A percentile compares a stretch with the other conserved stretches of the same genome.
These are phyloP conservation scores for Habropoda laboriosa DNA, from an alignment of 1,140 invertebrate species.

Conservation along the genomic window DNA sequence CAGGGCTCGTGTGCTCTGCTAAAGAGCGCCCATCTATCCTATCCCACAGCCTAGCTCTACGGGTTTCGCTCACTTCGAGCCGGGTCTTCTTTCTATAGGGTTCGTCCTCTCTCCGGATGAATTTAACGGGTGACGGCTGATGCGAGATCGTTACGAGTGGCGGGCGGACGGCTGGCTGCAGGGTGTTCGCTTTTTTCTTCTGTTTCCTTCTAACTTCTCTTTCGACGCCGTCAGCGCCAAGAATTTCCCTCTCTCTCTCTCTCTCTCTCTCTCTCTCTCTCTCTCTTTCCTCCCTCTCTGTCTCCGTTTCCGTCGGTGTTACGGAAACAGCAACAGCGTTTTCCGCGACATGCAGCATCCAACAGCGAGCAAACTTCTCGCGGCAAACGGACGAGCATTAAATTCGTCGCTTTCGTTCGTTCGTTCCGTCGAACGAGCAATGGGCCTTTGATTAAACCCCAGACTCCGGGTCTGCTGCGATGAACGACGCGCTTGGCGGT, in stretches of 20 bases:
- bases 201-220: conserved; percentile 56
- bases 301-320: conserved; percentile 6
- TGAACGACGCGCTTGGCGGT: conserved; percentile 31
- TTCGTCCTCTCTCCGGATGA: conserved; percentile 71
- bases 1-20: conserved; percentile 26
- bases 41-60: conserved; percentile 48
- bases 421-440: conserved; percentile 75
- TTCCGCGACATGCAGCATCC: conserved; percentile 26
- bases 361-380: neutral
- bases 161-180: conserved; percentile 58
- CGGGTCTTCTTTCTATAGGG: conserved; percentile 69
- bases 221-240: conserved; percentile 36
- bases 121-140: conserved; percentile 75
- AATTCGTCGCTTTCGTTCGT: conserved; percentile 68
- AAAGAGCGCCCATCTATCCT: conserved; percentile 57
- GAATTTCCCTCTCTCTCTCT: neutral
- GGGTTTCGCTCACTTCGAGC: conserved; percentile 58
- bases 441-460: conserved; percentile 79
- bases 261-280: neutral
- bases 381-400: conserved; percentile 55
- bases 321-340: conserved; percentile 35
- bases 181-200: conserved; percentile 62
- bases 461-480: conserved; percentile 51
- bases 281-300: neutral
- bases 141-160: conserved; percentile 74